Base-by-base conservation (phyloP, 1,140 invertebrate genomes). In the Philopotamus ludificatus region DNA sequence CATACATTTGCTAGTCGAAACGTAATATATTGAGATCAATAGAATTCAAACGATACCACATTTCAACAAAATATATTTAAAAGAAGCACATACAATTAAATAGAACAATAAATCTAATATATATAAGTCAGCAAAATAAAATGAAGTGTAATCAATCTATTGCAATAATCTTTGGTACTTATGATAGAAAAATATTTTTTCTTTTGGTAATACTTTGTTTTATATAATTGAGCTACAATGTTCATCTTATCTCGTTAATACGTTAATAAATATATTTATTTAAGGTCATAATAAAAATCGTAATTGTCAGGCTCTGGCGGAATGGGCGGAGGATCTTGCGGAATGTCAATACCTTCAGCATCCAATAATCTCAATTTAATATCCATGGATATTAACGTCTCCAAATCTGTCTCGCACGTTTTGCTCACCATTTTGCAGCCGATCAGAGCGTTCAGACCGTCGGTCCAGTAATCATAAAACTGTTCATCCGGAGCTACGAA, bases 311-410 rank as follows among this genome's bases (percentile, higher is more conserved):
- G 96, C 74, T 91, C 89, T 65, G 90, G 86, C 2, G 95, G 95
- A 72, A 98, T 90, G 21, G 87, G 83, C 16, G 95, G 96, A 18
- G 94, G 91, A 76, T 94, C 88, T 74, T 95, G 90, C 4, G 95
- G 95, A 72, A 98, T 96, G 66, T 92, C 90, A 49, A 99, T 89
- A 9, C 94, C 95, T 81, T 98, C 95, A 1, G 94, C 90, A 78
- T 98, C 95, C 20, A 99, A 79, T 41, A 98, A 78, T 55, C 94
- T 82, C 21, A 99, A 83, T 78, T 98, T 97, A 15, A 98, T 95
- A 74, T 99, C 95, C 93, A 98, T 97, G 3, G 92, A 92, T 1
- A 98, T 79, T 49, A 99, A 81, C 26, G 89, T 94, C 72, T 97
- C 93, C 69, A 97, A 81, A 80, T 99, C 96, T 75, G 90, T 88